phyloP scores from a whole-genome alignment of 2,888 invertebrate genomes.

The Seladonia tumulorum region DNA sequence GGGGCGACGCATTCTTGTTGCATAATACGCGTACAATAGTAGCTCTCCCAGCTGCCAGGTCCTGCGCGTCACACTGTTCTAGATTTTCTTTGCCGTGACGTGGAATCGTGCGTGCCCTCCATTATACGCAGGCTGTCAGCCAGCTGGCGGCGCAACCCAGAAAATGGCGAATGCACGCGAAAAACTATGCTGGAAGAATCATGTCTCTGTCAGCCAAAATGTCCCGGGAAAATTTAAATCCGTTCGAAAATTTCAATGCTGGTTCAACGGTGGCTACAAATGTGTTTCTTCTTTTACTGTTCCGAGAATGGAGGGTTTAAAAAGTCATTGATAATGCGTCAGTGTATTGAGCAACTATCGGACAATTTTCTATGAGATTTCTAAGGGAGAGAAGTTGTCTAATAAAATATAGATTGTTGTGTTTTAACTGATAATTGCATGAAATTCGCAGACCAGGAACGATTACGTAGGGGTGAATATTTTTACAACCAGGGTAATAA shows the following conservation, averaged over 20 bases:
- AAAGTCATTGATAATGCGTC: too few species aligned
- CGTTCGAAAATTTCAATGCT: neutral
- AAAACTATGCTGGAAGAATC: neutral
- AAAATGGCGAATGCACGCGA: neutral
- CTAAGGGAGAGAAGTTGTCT: too few species aligned
- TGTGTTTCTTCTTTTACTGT: too few species aligned
- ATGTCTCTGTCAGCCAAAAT: neutral
- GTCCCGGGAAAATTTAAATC: neutral
- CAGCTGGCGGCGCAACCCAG: neutral
- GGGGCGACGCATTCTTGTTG: constrained; percentile 36
- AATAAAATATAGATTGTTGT: too few species aligned
- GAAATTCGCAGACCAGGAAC: too few species aligned
- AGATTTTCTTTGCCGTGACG: neutral
- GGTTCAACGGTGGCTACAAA: too few species aligned
- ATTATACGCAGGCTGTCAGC: neutral
- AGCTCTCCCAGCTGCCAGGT: neutral
- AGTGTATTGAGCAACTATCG: too few species aligned
- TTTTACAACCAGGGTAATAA: neutral
- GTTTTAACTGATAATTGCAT: too few species aligned
- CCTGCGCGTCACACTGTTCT: neutral
- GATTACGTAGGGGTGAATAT: neutral
- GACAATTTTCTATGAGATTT: too few species aligned
- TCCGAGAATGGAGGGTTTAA: too few species aligned
- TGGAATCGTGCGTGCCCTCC: neutral
- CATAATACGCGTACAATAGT: neutral